A percentile compares a stretch with the other conserved stretches of the same genome.
These are phyloP conservation scores for Urosaurus nigricauda DNA, from an alignment of 2,797 vertebrate species.

Conservation along the genomic window DNA sequence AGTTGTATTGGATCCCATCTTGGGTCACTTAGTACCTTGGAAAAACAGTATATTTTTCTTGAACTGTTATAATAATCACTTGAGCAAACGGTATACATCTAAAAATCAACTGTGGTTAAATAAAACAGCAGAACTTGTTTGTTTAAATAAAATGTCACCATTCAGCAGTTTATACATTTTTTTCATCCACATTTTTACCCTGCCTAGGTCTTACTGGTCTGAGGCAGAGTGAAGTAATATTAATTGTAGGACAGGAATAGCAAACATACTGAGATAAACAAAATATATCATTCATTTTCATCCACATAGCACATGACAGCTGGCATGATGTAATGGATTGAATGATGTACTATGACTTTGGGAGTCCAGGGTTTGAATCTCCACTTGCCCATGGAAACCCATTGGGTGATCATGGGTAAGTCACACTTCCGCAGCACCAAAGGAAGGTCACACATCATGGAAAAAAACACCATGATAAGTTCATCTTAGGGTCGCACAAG, in stretches of 20 bases:
- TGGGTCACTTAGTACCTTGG: background rate
- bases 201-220: background rate
- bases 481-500: too few species aligned
- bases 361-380: too few species aligned
- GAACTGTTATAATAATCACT: background rate
- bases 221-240: too few species aligned
- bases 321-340: too few species aligned
- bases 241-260: background rate
- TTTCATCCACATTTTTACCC: background rate
- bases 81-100: background rate
- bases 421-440: too few species aligned
- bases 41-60: background rate
- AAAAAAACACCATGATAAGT: too few species aligned
- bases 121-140: background rate
- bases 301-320: background rate
- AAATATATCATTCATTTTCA: background rate
- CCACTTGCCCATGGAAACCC: too few species aligned
- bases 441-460: too few species aligned
- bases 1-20: background rate
- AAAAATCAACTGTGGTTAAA: background rate
- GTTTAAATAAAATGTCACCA: background rate
- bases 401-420: too few species aligned
- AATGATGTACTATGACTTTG: too few species aligned
- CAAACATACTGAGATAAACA: background rate
- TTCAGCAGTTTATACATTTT: background rate